phyloP scores from a whole-genome alignment of 1,140 invertebrate species.

The Rhagoletis pomonella region DNA sequence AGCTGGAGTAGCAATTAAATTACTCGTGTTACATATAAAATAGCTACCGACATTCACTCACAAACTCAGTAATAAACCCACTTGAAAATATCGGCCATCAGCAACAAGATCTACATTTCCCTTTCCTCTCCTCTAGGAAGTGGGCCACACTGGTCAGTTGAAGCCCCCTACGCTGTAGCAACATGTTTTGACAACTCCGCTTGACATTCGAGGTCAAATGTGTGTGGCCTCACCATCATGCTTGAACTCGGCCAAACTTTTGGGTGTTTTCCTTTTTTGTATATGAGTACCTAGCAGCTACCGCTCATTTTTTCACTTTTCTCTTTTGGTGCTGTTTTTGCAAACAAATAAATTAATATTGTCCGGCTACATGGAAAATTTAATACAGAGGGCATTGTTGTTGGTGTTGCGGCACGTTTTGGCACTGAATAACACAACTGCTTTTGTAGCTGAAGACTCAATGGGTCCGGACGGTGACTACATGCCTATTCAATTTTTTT shows the following conservation, averaged over 20 bases:
- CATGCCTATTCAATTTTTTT: neutral
- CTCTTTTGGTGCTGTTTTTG: neutral
- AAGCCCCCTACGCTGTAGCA: constrained; percentile 36
- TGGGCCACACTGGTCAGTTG: neutral
- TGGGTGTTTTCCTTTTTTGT: neutral
- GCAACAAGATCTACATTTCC: neutral
- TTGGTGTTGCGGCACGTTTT: constrained; percentile 27
- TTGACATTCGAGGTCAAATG: constrained; percentile 50
- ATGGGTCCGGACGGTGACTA: neutral
- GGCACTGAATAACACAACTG: neutral
- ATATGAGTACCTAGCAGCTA: neutral
- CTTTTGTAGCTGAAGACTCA: neutral
- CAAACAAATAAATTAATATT: constrained; percentile 46
- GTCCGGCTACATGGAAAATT: constrained; percentile 48
- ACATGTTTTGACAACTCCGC: constrained; percentile 48
- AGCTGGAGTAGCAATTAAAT: constrained; percentile 34
- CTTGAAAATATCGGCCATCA: neutral
- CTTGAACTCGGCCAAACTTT: neutral
- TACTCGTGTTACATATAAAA: constrained; percentile 29
- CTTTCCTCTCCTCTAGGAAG: neutral
- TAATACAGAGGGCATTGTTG: constrained; percentile 17
- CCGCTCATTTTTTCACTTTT: neutral
- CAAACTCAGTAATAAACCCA: neutral
- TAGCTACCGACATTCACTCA: neutral
- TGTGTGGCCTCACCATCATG: neutral